Evolutionary conservation across 2,888 invertebrate species (phyloP).

Genomic region (Mechanitis messenoides): DNA sequence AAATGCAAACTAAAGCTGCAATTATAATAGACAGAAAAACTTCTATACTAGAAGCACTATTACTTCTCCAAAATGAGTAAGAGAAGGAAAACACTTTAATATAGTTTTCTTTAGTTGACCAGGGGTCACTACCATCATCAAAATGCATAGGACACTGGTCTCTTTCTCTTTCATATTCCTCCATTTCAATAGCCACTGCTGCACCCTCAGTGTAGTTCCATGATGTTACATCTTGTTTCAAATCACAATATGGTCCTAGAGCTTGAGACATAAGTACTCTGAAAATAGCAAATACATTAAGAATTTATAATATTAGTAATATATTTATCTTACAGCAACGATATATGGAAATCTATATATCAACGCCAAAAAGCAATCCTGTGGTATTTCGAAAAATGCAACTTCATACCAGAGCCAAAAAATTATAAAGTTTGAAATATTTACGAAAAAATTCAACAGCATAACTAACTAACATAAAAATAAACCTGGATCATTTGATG

Average conservation of each 20-base stretch:
- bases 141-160: slow-evolving; percentile 99
- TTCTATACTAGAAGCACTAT: slow-evolving; percentile 37
- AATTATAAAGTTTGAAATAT: too few relatives aligned
- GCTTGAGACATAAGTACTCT: slow-evolving; percentile 84
- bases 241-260: slow-evolving; percentile 92
- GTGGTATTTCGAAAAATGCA: too few relatives aligned
- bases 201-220: slow-evolving; percentile 94
- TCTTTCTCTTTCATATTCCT: slow-evolving; percentile 93
- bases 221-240: slow-evolving; percentile 92
- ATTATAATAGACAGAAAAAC: slow-evolving; percentile 36
- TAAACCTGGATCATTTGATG: too few relatives aligned
- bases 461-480: too few relatives aligned
- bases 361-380: too few relatives aligned
- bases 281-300: slow-evolving; percentile 30
- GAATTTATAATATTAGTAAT: too few relatives aligned
- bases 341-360: too few relatives aligned
- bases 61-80: slow-evolving; percentile 59
- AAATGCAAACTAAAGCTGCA: slow-evolving; percentile 36
- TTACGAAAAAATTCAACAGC: neutral
- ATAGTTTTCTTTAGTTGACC: slow-evolving; percentile 82
- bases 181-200: slow-evolving; percentile 92
- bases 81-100: slow-evolving; percentile 80
- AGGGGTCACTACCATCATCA: slow-evolving; percentile 94
- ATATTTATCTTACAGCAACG: too few relatives aligned
- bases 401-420: too few relatives aligned